Conservation (phyloP, 2,797 vertebrate species). For the Streptopelia turtur region DNA sequence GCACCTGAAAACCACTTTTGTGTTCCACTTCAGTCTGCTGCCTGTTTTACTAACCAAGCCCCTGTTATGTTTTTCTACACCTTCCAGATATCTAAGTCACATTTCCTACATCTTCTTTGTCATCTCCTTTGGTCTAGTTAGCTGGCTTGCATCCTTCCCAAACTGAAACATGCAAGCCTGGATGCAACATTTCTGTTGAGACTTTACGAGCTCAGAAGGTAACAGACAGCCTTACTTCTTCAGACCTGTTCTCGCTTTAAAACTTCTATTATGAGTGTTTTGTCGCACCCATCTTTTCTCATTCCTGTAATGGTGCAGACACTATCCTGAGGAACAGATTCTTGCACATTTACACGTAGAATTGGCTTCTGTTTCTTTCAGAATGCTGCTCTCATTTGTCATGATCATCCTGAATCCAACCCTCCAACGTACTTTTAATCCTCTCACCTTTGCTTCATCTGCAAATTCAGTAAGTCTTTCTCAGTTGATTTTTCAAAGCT, state of each 20-base stretch:
- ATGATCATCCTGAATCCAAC: neutral
- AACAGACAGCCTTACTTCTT: neutral
- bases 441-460: slow-evolving; percentile 19
- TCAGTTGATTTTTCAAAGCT: slow-evolving; percentile 10
- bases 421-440: neutral
- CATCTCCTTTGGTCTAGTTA: neutral
- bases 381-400: slow-evolving; percentile 11
- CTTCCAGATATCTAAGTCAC: neutral
- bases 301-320: neutral
- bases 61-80: neutral
- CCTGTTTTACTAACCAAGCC: neutral
- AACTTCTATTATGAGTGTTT: neutral
- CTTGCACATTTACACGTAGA: neutral
- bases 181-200: neutral
- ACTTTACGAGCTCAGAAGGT: neutral
- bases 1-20: neutral
- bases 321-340: neutral
- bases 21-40: neutral
- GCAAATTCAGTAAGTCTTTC: slow-evolving; percentile 17
- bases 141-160: neutral
- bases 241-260: neutral
- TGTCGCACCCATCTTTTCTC: neutral
- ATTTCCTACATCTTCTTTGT: neutral
- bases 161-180: neutral
- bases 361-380: neutral